phyloP scores from a whole-genome alignment of 2,113 vertebrate genomes.

The Carassius auratus region DNA sequence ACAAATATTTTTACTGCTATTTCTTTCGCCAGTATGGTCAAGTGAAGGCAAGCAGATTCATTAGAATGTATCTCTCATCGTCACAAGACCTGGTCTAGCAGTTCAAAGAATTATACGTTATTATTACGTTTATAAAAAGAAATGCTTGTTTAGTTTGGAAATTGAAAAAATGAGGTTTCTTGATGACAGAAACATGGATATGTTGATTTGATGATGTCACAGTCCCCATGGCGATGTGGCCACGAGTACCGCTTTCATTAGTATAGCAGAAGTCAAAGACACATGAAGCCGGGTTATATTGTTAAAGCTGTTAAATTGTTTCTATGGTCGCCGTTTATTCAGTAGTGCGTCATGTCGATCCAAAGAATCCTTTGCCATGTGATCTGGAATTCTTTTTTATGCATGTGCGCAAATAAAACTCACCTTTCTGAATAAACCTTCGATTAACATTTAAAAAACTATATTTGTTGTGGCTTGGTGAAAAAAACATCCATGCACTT shows the following conservation, averaged over 20 bases:
- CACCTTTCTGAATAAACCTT: background rate
- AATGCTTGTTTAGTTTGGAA: background rate
- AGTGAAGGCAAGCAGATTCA: background rate
- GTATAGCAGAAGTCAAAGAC: slow-evolving; percentile 11
- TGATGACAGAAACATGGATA: background rate
- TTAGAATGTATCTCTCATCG: background rate
- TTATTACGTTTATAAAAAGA: background rate
- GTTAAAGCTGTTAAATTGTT: slow-evolving; percentile 44
- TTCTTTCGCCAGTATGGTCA: background rate
- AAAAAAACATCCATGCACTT: slow-evolving; percentile 8
- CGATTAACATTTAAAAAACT: background rate
- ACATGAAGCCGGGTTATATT: slow-evolving; percentile 31
- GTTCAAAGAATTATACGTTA: background rate
- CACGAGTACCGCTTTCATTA: slow-evolving; percentile 43
- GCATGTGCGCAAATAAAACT: background rate
- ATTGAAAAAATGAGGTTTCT: background rate
- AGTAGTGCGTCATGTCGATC: slow-evolving; percentile 41
- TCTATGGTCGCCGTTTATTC: slow-evolving; percentile 48
- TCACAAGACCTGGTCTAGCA: background rate
- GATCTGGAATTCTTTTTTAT: background rate
- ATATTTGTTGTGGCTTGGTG: background rate
- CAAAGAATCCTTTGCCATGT: slow-evolving; percentile 7
- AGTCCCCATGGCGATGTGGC: slow-evolving; percentile 67
- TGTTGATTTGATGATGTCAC: slow-evolving; percentile 65
- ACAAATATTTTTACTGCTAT: background rate